These are phyloP conservation scores for Epinephelus fuscoguttatus DNA, from an alignment of 2,113 vertebrate genomes.

Conservation along the genomic window DNA sequence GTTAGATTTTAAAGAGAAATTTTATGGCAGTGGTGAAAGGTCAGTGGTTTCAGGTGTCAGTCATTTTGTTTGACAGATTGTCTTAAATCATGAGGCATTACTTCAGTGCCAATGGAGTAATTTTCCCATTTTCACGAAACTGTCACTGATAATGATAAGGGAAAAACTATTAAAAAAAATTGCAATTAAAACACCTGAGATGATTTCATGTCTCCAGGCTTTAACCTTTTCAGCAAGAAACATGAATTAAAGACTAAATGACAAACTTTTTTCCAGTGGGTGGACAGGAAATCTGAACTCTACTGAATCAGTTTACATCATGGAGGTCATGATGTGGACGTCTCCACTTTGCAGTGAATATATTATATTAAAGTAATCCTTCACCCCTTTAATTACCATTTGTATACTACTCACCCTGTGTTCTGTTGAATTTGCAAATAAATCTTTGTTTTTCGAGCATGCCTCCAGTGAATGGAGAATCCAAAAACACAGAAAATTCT, in stretches of 20 bases:
- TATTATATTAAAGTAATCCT: not conserved
- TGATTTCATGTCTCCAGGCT: not conserved
- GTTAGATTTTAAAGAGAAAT: not conserved
- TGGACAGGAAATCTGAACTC: constrained; percentile 19
- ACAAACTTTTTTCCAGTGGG: not conserved
- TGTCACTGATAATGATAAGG: not conserved
- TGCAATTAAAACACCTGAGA: not conserved
- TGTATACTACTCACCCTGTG: no score
- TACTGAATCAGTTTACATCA: not conserved
- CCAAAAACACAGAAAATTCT: no score
- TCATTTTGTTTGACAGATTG: not conserved
- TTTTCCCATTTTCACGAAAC: not conserved
- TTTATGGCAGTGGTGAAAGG: not conserved
- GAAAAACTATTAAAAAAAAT: not conserved
- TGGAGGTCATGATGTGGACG: not conserved
- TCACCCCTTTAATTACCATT: no score
- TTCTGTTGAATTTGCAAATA: no score
- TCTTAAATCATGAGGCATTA: not conserved
- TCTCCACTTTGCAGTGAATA: not conserved
- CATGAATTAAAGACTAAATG: not conserved
- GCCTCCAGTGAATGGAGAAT: no score
- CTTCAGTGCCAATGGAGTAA: not conserved
- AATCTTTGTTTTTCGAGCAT: no score
- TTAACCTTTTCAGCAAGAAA: not conserved
- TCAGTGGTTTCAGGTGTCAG: not conserved